Base-by-base conservation (phyloP, 2,888 invertebrate genomes). In the Drosophila leonis region DNA sequence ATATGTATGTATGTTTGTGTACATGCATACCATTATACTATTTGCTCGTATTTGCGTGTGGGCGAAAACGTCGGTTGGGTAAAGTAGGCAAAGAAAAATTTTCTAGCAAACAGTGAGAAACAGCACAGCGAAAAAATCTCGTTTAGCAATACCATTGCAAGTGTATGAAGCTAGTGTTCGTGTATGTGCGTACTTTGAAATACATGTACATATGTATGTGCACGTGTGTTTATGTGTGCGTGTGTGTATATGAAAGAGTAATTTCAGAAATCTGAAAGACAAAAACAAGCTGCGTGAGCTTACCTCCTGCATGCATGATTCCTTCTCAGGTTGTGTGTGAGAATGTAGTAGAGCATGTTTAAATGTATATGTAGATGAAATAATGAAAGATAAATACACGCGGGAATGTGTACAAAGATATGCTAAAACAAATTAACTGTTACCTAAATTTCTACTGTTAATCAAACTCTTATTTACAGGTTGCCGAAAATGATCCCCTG, bases 401-500 rank as follows among this genome's bases (percentile, higher is more conserved):
- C 12, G 41, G 12, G 10, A 13, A 4, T 13, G 3, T 49, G 31
- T 33, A 18, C 1, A 13, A 18, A 46, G 6, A 46, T 15, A 18
- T 18, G 13, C 18, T 20, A 13, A 20, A 10, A n/a, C n/a, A 10
- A 46, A 9, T n/a, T 27, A n/a, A 46, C 15, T 5, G 4, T 27
- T n/a, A 1, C 7, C 8, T 1, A 59, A 29, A 6, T 37, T 7
- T 18, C 24, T 37, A 37, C 33, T 68, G 9, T 24, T 51, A 55
- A 35, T 37, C 10, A 1, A 24, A 41, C n/a, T n/a, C 15, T 31
- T n/a, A 27, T 41, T 55, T 46, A 69, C 82, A 92, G 92, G 83
- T 92, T 60, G 76, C 81, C 15, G 91, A 92, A 63, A 83, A 91
- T 74, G 92, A 92, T 74, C 81, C 81, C 7, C 65, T 92, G 5